phyloP scores from a whole-genome alignment of 1,140 invertebrate species.

The Cydia strobilella region DNA sequence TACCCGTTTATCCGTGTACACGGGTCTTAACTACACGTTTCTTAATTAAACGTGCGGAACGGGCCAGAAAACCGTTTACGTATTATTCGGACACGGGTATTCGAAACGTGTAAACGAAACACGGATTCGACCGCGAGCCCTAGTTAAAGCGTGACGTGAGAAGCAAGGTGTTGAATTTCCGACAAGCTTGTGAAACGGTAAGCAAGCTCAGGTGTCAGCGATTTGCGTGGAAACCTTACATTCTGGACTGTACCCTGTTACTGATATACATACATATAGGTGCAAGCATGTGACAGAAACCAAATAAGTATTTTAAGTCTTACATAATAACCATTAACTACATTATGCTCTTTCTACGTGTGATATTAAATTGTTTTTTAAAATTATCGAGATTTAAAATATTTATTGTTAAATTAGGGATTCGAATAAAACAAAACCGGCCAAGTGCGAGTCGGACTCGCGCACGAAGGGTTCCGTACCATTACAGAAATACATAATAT shows the following conservation, averaged over 20 bases:
- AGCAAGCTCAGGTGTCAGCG: constrained; percentile 32
- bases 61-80: too few relatives aligned
- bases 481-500: too few relatives aligned
- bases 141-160: constrained; percentile 45
- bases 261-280: constrained; percentile 32
- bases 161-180: constrained; percentile 44
- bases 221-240: constrained; percentile 42
- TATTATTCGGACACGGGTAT: too few relatives aligned
- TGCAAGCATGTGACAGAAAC: constrained; percentile 45
- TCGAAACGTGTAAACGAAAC: too few relatives aligned
- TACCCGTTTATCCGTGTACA: too few relatives aligned
- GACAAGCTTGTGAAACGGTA: constrained; percentile 37
- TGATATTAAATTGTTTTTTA: neutral
- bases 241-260: constrained; percentile 39
- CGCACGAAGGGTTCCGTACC: too few relatives aligned
- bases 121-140: too few relatives aligned
- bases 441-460: too few relatives aligned
- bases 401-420: too few relatives aligned
- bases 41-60: too few relatives aligned
- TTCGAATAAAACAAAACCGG: neutral
- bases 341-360: neutral
- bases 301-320: constrained; percentile 34
- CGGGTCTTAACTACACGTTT: too few relatives aligned
- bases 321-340: constrained; percentile 41
- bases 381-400: too few relatives aligned